Evolutionary conservation across 2,797 vertebrate species (phyloP).

Genomic region (Rhinogobio ventralis): DNA sequence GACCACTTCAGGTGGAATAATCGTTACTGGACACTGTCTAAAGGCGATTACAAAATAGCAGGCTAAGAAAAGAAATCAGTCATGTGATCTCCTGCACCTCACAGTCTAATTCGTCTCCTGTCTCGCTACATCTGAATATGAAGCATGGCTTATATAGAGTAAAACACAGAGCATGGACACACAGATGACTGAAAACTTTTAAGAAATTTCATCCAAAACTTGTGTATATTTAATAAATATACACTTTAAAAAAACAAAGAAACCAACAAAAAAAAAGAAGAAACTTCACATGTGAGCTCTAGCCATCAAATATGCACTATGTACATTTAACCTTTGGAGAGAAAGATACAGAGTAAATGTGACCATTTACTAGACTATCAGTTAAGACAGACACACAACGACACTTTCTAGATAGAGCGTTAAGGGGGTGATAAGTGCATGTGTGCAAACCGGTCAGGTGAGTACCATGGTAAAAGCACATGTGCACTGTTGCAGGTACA

Average conservation of each 20-base stretch:
- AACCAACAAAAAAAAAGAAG: slow-evolving; percentile 58
- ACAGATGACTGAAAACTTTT: slow-evolving; percentile 43
- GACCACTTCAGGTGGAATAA: slow-evolving; percentile 22
- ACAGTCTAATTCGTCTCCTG: slow-evolving; percentile 31
- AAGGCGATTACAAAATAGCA: slow-evolving; percentile 35
- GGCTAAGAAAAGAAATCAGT: slow-evolving; percentile 30
- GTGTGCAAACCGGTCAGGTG: slow-evolving; percentile 90
- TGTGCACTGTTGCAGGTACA: slow-evolving; percentile 79
- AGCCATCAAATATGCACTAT: slow-evolving; percentile 87
- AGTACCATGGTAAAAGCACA: slow-evolving; percentile 93
- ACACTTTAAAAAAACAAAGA: slow-evolving; percentile 41
- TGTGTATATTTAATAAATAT: slow-evolving; percentile 29
- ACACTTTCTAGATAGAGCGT: slow-evolving; percentile 79
- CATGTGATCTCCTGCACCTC: slow-evolving; percentile 57
- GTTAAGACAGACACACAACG: slow-evolving; percentile 84
- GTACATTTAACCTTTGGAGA: slow-evolving; percentile 85
- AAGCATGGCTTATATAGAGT: slow-evolving; percentile 61
- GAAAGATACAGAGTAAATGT: slow-evolving; percentile 79
- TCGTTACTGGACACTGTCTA: slow-evolving; percentile 27
- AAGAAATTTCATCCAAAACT: slow-evolving; percentile 43
- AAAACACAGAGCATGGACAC: slow-evolving; percentile 63
- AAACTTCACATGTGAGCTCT: slow-evolving; percentile 78
- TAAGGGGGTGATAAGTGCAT: slow-evolving; percentile 81
- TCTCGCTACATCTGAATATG: slow-evolving; percentile 35
- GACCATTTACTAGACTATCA: slow-evolving; percentile 77